Conservation (phyloP, 2,113 vertebrate genomes). For the Chitala chitala region DNA sequence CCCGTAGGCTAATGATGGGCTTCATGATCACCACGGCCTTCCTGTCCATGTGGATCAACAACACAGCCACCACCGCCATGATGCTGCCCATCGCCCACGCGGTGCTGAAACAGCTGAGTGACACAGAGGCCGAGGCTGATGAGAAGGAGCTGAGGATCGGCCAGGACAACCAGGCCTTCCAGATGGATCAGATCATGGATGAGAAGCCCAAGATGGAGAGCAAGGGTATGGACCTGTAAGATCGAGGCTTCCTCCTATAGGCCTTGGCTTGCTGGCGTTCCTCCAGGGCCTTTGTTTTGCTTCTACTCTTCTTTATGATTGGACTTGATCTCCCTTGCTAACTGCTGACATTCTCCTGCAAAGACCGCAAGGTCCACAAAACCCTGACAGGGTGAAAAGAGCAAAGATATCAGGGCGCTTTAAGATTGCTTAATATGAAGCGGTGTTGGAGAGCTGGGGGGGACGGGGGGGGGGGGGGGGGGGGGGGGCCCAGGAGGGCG, state of each 20-base stretch:
- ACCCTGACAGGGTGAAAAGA: neutral
- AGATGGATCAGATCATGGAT: constrained; percentile 32
- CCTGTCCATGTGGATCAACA: constrained; percentile 90
- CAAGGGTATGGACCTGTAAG: neutral
- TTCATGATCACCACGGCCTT: constrained; percentile 82
- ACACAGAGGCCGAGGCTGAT: constrained; percentile 38
- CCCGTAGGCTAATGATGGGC: constrained; percentile 71
- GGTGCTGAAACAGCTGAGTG: constrained; percentile 65
- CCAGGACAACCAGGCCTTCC: constrained; percentile 35
- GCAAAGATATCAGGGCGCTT: neutral
- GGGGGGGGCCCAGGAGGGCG: too few relatives aligned
- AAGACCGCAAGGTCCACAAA: neutral
- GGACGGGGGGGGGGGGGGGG: too few relatives aligned
- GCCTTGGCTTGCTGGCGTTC: neutral
- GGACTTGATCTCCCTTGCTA: too few relatives aligned
- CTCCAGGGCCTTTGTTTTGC: neutral
- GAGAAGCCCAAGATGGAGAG: too few relatives aligned
- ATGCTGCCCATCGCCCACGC: constrained; percentile 78
- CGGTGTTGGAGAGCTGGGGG: neutral
- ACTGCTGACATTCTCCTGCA: neutral
- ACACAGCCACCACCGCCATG: constrained; percentile 81
- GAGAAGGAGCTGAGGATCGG: constrained; percentile 23
- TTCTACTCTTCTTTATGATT: neutral
- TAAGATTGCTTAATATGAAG: neutral
- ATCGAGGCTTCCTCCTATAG: neutral